Base-by-base conservation (phyloP, 2,113 vertebrate genomes). In the Puma concolor region DNA sequence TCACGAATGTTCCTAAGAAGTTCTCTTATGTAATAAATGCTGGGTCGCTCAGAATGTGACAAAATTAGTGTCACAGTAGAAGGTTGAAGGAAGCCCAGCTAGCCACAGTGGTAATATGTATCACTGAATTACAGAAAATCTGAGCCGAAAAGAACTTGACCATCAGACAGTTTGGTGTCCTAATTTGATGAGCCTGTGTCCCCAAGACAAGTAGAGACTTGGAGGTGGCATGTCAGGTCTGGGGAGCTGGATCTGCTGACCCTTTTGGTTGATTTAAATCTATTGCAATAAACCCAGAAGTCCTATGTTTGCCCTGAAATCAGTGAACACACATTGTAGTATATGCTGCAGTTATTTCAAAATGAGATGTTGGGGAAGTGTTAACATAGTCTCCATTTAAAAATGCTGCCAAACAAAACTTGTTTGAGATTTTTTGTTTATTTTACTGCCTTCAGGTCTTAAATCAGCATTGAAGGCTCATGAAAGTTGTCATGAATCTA, bases 401-500 rank as follows among this genome's bases (percentile, higher is more conserved):
- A 90, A 91, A 88, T 82, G 54, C 8, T 88, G 31, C 74, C n/a
- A 90, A 48, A 94, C 33, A 64, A 95, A 96, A 82, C 27, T 57
- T 52, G 7, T 31, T 77, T 54, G 66, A 74, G 33, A 5, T 17
- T 69, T 86, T 86, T 60, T 84, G 21, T 84, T 88, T 54, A 33
- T 94, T 96, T 95, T 90, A 87, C 15, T 84, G 10, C 33, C n/a
- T 89, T 97, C 14, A 95, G 85, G 69, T 90, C 15, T 91, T 86
- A 50, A 60, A 52, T 91, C 10, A 48, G 60, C 7, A 76, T 2
- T 92, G 66, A 36, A 69, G 41, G 5, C 85, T 92, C 52, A 41
- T 71, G 64, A 74, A 94, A 69, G 19, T 83, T 76, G 17, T 72
- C 41, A 36, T 77, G 27, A 76, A 3, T 57, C 69, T 50, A 91